Percentiles rank a stretch among this genome's conserved stretches.
Conservation (phyloP, 2,113 vertebrate species). For the Noctilio leporinus region DNA sequence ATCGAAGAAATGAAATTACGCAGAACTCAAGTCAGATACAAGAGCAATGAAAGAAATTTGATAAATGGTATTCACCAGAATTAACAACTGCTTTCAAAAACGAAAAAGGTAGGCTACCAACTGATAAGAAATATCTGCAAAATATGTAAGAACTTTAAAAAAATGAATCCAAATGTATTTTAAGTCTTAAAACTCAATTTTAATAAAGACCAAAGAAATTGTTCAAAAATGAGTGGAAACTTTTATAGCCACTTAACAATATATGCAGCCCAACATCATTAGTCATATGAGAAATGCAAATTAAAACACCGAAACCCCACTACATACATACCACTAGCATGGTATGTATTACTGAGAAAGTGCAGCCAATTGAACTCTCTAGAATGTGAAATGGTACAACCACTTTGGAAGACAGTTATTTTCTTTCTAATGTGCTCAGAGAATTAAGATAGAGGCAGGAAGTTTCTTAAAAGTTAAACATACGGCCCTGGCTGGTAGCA, state of each 20-base stretch:
- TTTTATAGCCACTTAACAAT: not conserved
- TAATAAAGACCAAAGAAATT: not conserved
- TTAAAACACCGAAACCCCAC: not conserved
- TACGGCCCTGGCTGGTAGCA: no score
- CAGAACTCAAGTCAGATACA: not conserved
- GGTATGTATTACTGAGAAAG: not conserved
- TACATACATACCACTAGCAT: not conserved
- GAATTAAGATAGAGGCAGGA: no score
- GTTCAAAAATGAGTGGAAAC: not conserved
- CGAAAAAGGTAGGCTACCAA: not conserved
- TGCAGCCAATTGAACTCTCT: not conserved
- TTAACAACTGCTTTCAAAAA: conserved; percentile 6
- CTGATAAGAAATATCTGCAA: not conserved
- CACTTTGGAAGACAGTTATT: not conserved
- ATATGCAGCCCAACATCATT: not conserved
- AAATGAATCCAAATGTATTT: not conserved
- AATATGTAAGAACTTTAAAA: not conserved
- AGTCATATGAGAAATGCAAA: conserved; percentile 7
- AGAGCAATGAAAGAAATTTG: not conserved
- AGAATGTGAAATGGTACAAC: not conserved
- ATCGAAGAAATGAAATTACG: conserved; percentile 1
- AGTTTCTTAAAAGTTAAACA: conserved; percentile 2
- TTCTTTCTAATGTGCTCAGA: no score
- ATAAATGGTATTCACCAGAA: not conserved
- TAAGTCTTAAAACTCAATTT: not conserved